phyloP scores from a whole-genome alignment of 1,140 invertebrate species.

The Drosophila mayri region DNA sequence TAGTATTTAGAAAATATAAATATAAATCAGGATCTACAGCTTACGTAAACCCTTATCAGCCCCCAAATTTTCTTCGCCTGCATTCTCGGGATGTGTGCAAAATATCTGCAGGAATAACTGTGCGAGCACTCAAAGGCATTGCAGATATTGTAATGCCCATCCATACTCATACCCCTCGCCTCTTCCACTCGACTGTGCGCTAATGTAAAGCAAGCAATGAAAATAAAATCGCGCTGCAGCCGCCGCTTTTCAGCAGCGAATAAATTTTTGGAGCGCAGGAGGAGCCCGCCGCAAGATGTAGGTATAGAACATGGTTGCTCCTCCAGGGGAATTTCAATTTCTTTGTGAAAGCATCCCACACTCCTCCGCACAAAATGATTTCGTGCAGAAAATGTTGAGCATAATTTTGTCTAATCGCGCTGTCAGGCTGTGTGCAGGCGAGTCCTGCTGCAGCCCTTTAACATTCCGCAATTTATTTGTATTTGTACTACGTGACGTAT shows the following conservation, averaged over 20 bases:
- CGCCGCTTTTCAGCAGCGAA: slow-evolving; percentile 68
- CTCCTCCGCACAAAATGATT: slow-evolving; percentile 50
- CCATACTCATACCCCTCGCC: slow-evolving; percentile 12
- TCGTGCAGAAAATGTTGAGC: slow-evolving; percentile 79
- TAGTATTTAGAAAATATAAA: too few relatives aligned
- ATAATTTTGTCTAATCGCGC: slow-evolving; percentile 79
- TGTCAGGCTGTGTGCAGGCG: slow-evolving; percentile 27
- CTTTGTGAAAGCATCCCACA: slow-evolving; percentile 30
- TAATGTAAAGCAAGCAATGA: slow-evolving; percentile 78
- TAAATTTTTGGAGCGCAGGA: slow-evolving; percentile 68
- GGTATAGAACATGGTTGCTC: slow-evolving; percentile 16
- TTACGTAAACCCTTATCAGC: too few relatives aligned
- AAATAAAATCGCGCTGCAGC: slow-evolving; percentile 66
- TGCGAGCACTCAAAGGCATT: slow-evolving; percentile 74
- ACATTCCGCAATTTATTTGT: slow-evolving; percentile 55
- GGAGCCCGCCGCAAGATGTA: slow-evolving; percentile 20
- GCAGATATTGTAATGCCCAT: slow-evolving; percentile 70
- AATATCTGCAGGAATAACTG: slow-evolving; percentile 54
- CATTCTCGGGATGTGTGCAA: slow-evolving; percentile 35
- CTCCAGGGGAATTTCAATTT: slow-evolving; percentile 61
- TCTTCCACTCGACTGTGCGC: slow-evolving; percentile 67
- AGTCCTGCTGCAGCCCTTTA: slow-evolving; percentile 32
- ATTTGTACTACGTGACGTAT: slow-evolving; percentile 78
- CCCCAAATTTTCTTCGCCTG: slow-evolving; percentile 4
- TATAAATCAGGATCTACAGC: background rate